A percentile compares a stretch with the other conserved stretches of the same genome.
phyloP scores from a whole-genome alignment of 2,888 invertebrate genomes.

The Andricus curvator region DNA sequence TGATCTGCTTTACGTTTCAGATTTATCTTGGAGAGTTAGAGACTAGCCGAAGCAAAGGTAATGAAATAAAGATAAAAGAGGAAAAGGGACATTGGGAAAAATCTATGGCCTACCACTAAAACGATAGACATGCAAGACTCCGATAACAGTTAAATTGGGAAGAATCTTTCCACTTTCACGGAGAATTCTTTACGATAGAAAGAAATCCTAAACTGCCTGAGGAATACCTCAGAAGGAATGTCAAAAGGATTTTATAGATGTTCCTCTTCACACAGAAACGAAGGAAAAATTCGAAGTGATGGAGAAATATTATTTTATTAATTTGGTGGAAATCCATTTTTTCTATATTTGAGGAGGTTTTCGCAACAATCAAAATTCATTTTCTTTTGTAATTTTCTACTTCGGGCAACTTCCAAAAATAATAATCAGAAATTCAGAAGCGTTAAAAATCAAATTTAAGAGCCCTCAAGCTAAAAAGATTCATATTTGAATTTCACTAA shows the following conservation, averaged over 20 bases:
- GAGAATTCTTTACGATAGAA: constrained; percentile 2
- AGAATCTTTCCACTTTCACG: background rate
- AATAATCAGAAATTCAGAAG: too few relatives aligned
- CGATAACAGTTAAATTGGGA: constrained; percentile 28
- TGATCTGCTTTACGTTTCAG: constrained; percentile 24
- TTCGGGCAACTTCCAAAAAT: too few relatives aligned
- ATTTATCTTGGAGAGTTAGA: constrained; percentile 9
- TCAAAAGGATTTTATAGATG: background rate
- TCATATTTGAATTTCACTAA: too few relatives aligned
- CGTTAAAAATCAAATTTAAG: too few relatives aligned
- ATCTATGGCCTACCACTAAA: constrained; percentile 39
- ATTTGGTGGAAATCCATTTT: too few relatives aligned
- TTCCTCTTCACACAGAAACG: too few relatives aligned
- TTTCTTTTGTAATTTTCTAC: too few relatives aligned
- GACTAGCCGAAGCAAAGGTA: constrained; percentile 2
- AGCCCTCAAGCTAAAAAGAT: too few relatives aligned
- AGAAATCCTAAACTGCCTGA: constrained; percentile 1
- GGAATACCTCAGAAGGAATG: background rate
- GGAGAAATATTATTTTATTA: too few relatives aligned
- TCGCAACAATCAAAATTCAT: too few relatives aligned
- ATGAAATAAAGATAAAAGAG: constrained; percentile 47
- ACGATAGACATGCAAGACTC: constrained; percentile 19
- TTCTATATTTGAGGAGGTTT: too few relatives aligned
- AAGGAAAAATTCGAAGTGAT: too few relatives aligned
- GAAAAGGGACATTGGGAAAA: constrained; percentile 43